These are phyloP conservation scores for Drosophila cracens DNA, from an alignment of 2,888 invertebrate species.

Conservation along the genomic window DNA sequence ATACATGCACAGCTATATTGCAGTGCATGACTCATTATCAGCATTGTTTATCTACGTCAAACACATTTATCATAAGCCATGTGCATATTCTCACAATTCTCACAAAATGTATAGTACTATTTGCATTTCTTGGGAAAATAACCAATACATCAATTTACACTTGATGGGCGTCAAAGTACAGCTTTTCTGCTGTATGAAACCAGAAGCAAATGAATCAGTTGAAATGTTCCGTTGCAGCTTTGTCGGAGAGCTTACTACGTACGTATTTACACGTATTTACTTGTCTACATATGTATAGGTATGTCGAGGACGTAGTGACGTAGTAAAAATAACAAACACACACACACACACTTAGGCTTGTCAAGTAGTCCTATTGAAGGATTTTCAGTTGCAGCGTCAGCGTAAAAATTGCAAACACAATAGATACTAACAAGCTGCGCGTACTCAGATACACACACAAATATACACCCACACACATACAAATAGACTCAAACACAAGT, in stretches of 20 bases:
- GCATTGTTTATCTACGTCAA: neutral
- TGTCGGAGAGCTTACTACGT: constrained; percentile 3
- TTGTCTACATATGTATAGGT: constrained; percentile 24
- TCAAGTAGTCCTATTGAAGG: constrained; percentile 65
- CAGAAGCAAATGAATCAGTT: constrained; percentile 30
- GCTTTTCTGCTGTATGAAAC: neutral
- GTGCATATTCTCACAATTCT: neutral
- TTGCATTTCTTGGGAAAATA: neutral
- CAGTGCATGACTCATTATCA: constrained; percentile 12
- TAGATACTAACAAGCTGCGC: constrained; percentile 60
- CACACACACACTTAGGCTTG: constrained; percentile 23
- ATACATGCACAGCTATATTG: constrained; percentile 2
- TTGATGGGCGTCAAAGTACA: neutral
- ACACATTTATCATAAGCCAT: too few species aligned
- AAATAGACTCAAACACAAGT: constrained; percentile 24
- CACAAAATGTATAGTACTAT: neutral
- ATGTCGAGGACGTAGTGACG: constrained; percentile 65
- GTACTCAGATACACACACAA: constrained; percentile 37
- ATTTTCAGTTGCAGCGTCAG: constrained; percentile 68
- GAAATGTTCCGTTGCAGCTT: constrained; percentile 11
- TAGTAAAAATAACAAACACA: constrained; percentile 52
- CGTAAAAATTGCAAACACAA: constrained; percentile 72
- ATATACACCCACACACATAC: constrained; percentile 22
- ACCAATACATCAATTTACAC: neutral
- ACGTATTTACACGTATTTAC: constrained; percentile 1